Evolutionary conservation across 2,797 vertebrate genomes (phyloP).

Genomic region (Thunnus albacares): DNA sequence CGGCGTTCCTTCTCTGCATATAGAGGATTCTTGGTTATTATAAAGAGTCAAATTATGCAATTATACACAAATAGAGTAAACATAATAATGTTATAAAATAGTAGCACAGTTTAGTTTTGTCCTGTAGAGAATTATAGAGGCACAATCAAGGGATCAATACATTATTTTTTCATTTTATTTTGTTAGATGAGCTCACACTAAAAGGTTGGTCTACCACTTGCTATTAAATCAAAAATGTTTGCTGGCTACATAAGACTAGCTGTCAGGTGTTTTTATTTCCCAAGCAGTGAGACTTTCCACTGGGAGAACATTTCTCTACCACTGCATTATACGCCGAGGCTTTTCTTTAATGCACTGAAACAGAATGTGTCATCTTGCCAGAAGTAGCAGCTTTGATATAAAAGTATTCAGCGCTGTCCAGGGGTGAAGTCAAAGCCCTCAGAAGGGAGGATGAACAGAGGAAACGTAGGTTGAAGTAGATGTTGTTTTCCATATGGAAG

Average conservation of each 20-base stretch:
- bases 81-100: background rate
- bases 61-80: background rate
- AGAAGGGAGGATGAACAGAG: background rate
- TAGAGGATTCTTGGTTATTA: conserved; percentile 25
- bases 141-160: too few species aligned
- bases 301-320: background rate
- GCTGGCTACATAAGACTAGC: too few species aligned
- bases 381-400: background rate
- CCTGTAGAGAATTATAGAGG: too few species aligned
- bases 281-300: background rate
- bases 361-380: background rate
- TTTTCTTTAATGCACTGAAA: background rate
- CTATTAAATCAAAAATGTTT: too few species aligned
- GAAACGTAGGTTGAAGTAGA: background rate
- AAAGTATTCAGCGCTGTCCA: too few species aligned
- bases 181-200: too few species aligned
- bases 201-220: too few species aligned
- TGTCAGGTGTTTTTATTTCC: too few species aligned
- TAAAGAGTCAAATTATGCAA: background rate
- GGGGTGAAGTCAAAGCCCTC: too few species aligned
- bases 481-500: background rate
- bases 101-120: too few species aligned
- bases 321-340: background rate
- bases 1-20: conserved; percentile 88
- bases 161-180: too few species aligned